Conservation (phyloP, 2,888 invertebrate genomes). For the Caenorhabditis sulstoni region DNA sequence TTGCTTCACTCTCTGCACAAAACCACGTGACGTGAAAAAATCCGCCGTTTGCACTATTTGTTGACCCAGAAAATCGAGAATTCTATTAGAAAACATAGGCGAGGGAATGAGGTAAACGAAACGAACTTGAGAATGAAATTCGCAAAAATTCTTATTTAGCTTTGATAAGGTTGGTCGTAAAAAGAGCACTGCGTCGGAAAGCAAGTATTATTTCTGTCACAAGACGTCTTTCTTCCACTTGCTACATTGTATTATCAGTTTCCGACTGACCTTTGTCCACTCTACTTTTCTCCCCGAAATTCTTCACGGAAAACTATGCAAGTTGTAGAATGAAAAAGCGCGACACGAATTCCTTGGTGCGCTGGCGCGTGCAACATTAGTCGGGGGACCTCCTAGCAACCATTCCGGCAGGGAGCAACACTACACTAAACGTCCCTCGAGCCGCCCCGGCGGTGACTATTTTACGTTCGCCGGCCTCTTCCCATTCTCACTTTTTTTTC, state of each 20-base stretch:
- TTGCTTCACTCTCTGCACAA: neutral
- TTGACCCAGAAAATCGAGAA: conserved; percentile 31
- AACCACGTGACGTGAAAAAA: conserved; percentile 24
- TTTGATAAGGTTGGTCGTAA: conserved; percentile 18
- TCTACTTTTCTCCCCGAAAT: neutral
- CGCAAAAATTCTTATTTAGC: conserved; percentile 12
- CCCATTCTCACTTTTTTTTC: no score
- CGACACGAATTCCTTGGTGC: conserved; percentile 8
- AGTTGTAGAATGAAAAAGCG: neutral
- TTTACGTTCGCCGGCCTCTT: conserved; percentile 47
- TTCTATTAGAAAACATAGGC: conserved; percentile 1
- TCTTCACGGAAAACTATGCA: neutral
- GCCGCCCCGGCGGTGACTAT: conserved; percentile 54
- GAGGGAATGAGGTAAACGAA: neutral
- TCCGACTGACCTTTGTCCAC: conserved; percentile 46
- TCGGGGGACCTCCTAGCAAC: conserved; percentile 41
- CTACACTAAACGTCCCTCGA: conserved; percentile 23
- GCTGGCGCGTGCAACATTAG: conserved; percentile 38
- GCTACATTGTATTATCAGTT: conserved; percentile 39
- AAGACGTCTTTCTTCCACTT: neutral
- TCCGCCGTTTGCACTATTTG: conserved; percentile 35
- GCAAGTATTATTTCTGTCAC: conserved; percentile 30
- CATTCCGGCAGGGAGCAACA: conserved; percentile 22
- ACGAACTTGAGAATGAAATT: conserved; percentile 4
- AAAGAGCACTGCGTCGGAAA: conserved; percentile 44